Evolutionary conservation across 2,113 vertebrate species (phyloP).

Genomic region (Gambusia affinis): DNA sequence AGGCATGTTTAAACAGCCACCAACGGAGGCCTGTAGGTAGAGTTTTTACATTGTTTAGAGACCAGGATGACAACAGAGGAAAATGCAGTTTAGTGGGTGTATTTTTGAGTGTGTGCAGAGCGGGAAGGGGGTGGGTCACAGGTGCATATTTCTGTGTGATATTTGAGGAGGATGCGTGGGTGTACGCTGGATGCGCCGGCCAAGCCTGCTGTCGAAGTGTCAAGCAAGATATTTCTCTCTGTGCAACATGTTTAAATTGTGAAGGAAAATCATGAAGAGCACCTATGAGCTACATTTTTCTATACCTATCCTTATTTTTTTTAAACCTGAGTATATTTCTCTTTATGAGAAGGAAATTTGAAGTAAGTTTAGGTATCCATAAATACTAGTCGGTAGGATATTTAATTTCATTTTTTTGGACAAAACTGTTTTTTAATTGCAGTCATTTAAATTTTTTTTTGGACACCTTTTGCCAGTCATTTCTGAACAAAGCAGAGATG

Average conservation of each 20-base stretch:
- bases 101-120: slow-evolving; percentile 32
- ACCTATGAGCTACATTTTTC: slow-evolving; percentile 8
- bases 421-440: background rate
- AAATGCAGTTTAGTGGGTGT: slow-evolving; percentile 34
- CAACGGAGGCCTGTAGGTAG: slow-evolving; percentile 26
- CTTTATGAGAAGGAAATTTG: background rate
- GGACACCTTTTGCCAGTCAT: background rate
- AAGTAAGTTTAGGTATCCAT: background rate
- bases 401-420: no score
- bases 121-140: slow-evolving; percentile 17
- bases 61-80: slow-evolving; percentile 18
- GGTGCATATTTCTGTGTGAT: slow-evolving; percentile 51
- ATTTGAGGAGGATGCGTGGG: slow-evolving; percentile 61
- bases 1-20: slow-evolving; percentile 36
- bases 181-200: slow-evolving; percentile 47
- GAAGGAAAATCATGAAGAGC: background rate
- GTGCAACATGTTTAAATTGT: slow-evolving; percentile 34
- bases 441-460: background rate
- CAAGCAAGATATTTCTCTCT: slow-evolving; percentile 57
- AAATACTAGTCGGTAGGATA: background rate
- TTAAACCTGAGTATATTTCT: background rate
- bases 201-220: slow-evolving; percentile 57
- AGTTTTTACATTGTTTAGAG: slow-evolving; percentile 27
- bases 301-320: background rate
- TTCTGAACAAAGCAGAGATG: background rate